These are phyloP conservation scores for Botia almorhae DNA, from an alignment of 2,797 vertebrate species.

Conservation along the genomic window DNA sequence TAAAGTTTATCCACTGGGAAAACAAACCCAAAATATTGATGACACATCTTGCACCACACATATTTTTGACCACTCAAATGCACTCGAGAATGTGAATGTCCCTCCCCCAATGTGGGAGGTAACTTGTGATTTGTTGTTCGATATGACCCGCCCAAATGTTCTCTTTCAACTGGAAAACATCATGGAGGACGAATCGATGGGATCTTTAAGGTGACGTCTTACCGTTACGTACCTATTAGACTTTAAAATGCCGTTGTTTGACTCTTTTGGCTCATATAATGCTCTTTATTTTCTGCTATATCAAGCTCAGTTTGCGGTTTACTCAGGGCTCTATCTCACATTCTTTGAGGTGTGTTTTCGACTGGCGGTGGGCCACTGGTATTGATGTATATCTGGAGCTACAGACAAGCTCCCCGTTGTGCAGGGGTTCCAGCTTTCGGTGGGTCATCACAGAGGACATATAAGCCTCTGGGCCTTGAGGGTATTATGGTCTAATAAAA, in stretches of 20 bases:
- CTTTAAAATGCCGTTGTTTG: not conserved
- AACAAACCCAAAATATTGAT: not conserved
- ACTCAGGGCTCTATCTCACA: slow-evolving; percentile 28
- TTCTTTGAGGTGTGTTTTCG: slow-evolving; percentile 23
- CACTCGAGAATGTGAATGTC: not conserved
- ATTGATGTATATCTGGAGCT: slow-evolving; percentile 41
- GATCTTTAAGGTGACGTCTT: not conserved
- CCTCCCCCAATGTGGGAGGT: not conserved
- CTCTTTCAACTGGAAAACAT: too few relatives aligned
- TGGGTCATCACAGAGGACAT: slow-evolving; percentile 57
- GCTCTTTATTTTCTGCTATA: slow-evolving; percentile 31
- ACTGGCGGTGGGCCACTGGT: slow-evolving; percentile 24
- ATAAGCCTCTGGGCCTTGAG: slow-evolving; percentile 53
- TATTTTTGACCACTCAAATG: not conserved
- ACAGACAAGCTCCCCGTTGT: slow-evolving; percentile 55
- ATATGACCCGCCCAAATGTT: too few relatives aligned
- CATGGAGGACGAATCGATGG: too few relatives aligned
- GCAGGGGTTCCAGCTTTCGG: slow-evolving; percentile 35
- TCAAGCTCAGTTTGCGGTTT: slow-evolving; percentile 52
- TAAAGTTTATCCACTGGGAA: not conserved
- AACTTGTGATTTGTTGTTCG: too few relatives aligned
- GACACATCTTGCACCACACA: not conserved
- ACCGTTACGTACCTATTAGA: not conserved
- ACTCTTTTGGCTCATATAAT: slow-evolving; percentile 15
- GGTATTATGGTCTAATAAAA: slow-evolving; percentile 70